Evolutionary conservation across 2,888 invertebrate species (phyloP).

Genomic region (Hydraecia micacea): DNA sequence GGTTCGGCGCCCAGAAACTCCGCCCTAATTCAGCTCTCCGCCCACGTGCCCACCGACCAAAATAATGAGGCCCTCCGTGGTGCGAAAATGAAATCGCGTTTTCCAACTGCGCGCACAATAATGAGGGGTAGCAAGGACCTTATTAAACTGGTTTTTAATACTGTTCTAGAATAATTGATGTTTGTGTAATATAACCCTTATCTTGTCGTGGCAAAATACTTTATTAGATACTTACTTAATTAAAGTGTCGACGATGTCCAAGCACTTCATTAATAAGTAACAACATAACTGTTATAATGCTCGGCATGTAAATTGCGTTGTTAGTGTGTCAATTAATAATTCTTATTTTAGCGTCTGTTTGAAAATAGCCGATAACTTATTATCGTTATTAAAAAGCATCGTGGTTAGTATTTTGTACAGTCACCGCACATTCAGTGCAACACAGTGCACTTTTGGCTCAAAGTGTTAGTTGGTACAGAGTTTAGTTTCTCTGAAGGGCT

Average conservation of each 20-base stretch:
- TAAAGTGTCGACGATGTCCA: background rate
- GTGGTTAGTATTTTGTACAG: background rate
- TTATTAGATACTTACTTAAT: background rate
- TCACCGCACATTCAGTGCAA: background rate
- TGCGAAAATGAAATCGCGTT: background rate
- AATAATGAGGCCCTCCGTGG: conserved; percentile 19
- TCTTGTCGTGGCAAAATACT: background rate
- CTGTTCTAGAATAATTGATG: conserved; percentile 19
- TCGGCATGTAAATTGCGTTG: background rate
- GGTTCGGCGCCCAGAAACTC: conserved; percentile 63
- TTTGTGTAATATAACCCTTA: conserved; percentile 17
- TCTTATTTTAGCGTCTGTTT: background rate
- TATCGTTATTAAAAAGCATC: background rate
- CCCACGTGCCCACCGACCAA: conserved; percentile 52
- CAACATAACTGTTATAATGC: background rate
- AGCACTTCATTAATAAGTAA: background rate
- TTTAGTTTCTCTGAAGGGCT: background rate
- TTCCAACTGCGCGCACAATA: background rate
- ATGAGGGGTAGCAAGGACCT: conserved; percentile 21
- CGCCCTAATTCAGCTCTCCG: conserved; percentile 67
- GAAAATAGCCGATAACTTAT: background rate
- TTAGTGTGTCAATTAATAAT: background rate
- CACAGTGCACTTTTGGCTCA: background rate
- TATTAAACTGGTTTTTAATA: conserved; percentile 29
- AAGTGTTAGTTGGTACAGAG: background rate